These are phyloP conservation scores for Podiceps cristatus DNA, from an alignment of 2,113 vertebrate genomes.

Conservation along the genomic window DNA sequence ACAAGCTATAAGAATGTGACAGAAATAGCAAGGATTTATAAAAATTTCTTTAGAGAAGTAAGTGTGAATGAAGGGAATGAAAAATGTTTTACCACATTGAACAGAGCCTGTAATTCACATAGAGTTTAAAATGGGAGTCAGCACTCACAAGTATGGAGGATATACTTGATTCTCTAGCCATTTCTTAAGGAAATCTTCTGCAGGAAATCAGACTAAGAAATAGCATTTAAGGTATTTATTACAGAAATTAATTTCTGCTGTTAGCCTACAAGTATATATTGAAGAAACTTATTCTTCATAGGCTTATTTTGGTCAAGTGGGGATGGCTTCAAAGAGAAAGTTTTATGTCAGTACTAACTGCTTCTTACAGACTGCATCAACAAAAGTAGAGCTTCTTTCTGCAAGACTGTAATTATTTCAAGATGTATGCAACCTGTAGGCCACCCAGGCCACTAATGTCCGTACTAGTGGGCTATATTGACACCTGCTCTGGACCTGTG, in stretches of 20 bases:
- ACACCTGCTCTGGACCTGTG: neutral
- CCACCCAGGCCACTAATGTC: neutral
- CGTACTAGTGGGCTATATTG: neutral
- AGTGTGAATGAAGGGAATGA: neutral
- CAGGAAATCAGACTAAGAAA: neutral
- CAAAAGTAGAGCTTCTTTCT: neutral
- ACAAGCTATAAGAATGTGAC: neutral
- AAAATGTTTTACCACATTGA: neutral
- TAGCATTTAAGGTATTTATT: neutral
- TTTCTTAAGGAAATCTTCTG: neutral
- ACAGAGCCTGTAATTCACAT: fast-evolving
- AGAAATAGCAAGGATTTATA: neutral
- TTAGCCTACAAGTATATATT: neutral
- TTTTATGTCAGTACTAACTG: neutral
- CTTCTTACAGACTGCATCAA: neutral
- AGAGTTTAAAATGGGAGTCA: neutral
- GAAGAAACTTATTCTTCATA: neutral
- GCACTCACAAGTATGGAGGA: neutral
- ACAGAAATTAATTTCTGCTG: neutral
- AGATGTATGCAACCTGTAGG: neutral
- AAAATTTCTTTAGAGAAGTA: neutral
- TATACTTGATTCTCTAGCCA: neutral
- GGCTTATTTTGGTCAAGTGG: neutral
- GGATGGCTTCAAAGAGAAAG: neutral
- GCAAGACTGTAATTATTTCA: neutral